Evolutionary conservation across 2,888 invertebrate genomes (phyloP), one percentile per base, ranked within the genome.

Genomic region (Euspilapteryx auroguttella): DNA sequence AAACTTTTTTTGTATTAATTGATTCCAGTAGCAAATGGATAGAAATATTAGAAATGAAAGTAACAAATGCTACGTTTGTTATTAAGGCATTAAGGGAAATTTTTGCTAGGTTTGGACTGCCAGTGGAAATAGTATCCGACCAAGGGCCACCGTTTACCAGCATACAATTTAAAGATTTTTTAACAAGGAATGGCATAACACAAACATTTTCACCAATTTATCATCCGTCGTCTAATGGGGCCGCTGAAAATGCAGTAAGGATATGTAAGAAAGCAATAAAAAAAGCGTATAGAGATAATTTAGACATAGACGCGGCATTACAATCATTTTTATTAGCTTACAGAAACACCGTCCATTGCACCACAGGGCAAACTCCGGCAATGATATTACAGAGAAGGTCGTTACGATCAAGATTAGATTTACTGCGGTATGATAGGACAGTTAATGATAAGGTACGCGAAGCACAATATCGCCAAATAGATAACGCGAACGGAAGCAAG

Each of bases 1-100:
- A 28, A 10, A 34, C 29, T 0, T 40, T 35, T 35, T 31, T 40
- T n/a, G 29, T 37, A 2, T 4, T 37, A 14, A 32, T 37, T 4
- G 36, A 39, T 24, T 20, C 30, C 1, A 14, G 12, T 3, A 21
- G 28, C 1, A 33, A 33, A 21, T 30, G 30, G 33, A 23, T 33
- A 2, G 33, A 33, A 15, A 21, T 15, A 1, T 23, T 21, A 6
- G 13, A 22, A 4, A 28, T 33, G 33, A 6, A 8, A 2, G 14
- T 20, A 12, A 33, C 33, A 2, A 30, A 13, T 5, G 30, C 33
- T 8, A n/a, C 33, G 12, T 7, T 11, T 1, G 28, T 30, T 3
- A 30, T 32, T 25, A 27, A 25, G 10, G 12, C 12, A 4, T n/a
- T 32, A 2, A 15, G 29, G 29, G 10, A n/a, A 31, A 8, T 27